These are phyloP conservation scores for Phrynosoma blainvillii DNA, from an alignment of 2,113 vertebrate genomes.

Conservation along the genomic window DNA sequence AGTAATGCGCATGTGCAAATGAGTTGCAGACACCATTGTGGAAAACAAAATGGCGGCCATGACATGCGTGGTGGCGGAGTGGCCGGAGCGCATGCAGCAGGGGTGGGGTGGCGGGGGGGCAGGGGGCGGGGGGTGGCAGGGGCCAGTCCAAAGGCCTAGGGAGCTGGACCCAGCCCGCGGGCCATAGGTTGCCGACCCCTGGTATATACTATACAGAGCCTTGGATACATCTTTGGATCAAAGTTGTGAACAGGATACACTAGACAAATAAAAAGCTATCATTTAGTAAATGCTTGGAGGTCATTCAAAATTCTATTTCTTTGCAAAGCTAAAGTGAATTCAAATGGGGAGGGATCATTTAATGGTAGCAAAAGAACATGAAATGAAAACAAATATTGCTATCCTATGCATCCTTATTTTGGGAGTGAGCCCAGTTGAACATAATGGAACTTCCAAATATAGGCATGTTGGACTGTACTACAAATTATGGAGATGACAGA, in stretches of 20 bases:
- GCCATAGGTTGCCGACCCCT: not conserved
- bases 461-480: not conserved
- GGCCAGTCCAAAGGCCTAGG: no score
- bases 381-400: not conserved
- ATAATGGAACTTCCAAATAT: not conserved
- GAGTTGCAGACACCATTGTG: no score
- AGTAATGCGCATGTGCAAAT: no score
- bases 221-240: slow-evolving; percentile 22
- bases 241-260: slow-evolving; percentile 39
- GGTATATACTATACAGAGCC: not conserved
- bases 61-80: no score
- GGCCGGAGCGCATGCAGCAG: no score
- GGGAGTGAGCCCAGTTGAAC: not conserved
- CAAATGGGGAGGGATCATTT: not conserved
- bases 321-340: not conserved
- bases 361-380: not conserved
- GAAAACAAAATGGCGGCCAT: no score
- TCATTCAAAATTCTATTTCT: not conserved
- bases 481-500: not conserved
- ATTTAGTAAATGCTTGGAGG: not conserved
- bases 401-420: not conserved
- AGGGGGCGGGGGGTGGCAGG: no score
- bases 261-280: slow-evolving; percentile 13
- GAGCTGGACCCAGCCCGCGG: no score
- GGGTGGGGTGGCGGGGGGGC: no score